Percentiles rank a stretch among this genome's conserved stretches.
phyloP scores from a whole-genome alignment of 2,113 vertebrate species.

The Trogon surrucura region DNA sequence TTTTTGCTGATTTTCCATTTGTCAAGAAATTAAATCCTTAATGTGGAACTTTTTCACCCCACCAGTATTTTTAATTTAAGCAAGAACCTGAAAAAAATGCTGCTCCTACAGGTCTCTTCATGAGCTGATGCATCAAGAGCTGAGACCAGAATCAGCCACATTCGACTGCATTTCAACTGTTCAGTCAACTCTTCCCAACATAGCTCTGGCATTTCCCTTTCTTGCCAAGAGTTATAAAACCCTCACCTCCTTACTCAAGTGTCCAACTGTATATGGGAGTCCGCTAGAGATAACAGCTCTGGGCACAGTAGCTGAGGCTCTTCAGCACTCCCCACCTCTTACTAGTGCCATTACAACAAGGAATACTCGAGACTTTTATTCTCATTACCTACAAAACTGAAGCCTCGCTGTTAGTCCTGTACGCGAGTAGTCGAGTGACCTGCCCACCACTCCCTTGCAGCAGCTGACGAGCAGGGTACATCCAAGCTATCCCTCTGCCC shows the following conservation, averaged over 20 bases:
- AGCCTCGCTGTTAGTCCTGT: not conserved
- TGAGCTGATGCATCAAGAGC: not conserved
- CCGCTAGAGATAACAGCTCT: not conserved
- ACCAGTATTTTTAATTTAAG: not conserved
- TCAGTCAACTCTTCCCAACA: not conserved
- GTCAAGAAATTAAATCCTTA: not conserved
- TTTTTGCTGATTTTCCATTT: not conserved
- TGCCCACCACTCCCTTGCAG: not conserved
- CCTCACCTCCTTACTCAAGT: not conserved
- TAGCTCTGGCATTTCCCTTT: not conserved
- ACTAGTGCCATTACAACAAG: not conserved
- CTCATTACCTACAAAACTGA: not conserved
- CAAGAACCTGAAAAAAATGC: not conserved
- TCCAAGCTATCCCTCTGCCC: not conserved
- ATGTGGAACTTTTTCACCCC: not conserved
- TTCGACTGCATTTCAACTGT: not conserved
- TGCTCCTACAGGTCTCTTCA: not conserved
- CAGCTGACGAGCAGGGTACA: not conserved
- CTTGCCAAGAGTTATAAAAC: not conserved
- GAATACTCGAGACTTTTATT: not conserved
- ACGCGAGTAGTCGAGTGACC: accelerated
- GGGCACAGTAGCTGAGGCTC: not conserved
- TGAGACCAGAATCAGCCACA: not conserved
- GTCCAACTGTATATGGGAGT: not conserved
- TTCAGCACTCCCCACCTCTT: not conserved